These are phyloP conservation scores for Amphiprion percula DNA, from an alignment of 2,113 vertebrate species.

Conservation along the genomic window DNA sequence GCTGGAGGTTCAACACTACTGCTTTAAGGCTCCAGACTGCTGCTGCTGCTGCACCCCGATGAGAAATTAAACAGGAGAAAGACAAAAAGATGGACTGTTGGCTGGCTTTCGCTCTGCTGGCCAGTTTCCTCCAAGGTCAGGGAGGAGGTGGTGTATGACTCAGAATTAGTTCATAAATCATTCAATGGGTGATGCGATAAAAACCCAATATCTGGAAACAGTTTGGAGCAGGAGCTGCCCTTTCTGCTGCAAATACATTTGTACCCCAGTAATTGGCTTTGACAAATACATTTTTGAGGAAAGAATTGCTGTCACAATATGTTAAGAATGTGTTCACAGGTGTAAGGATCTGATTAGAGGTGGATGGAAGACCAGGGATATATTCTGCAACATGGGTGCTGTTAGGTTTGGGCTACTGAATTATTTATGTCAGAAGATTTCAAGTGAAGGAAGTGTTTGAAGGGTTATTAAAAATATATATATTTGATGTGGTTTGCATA, in stretches of 20 bases:
- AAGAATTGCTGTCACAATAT: background rate
- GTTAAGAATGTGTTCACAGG: background rate
- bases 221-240: conserved; percentile 1
- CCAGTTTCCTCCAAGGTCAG: conserved; percentile 53
- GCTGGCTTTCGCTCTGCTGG: conserved; percentile 21
- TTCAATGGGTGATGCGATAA: conserved; percentile 40
- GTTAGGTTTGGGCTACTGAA: background rate
- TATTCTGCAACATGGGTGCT: background rate
- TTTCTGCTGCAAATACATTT: background rate
- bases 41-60: background rate
- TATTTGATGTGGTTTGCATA: too few species aligned
- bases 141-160: conserved; percentile 35
- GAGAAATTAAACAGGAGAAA: conserved; percentile 30
- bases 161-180: conserved; percentile 60
- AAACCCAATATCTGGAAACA: conserved; percentile 37
- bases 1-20: conserved; percentile 13
- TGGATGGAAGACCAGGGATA: background rate
- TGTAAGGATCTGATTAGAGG: background rate
- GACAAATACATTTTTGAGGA: background rate
- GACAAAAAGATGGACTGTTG: conserved; percentile 35
- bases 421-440: too few species aligned
- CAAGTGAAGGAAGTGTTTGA: too few species aligned
- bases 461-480: too few species aligned
- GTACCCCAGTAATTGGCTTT: background rate
- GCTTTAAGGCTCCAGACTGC: conserved; percentile 1